Conservation (phyloP, 1,140 invertebrate genomes). For the Drosophila tsacasi region DNA sequence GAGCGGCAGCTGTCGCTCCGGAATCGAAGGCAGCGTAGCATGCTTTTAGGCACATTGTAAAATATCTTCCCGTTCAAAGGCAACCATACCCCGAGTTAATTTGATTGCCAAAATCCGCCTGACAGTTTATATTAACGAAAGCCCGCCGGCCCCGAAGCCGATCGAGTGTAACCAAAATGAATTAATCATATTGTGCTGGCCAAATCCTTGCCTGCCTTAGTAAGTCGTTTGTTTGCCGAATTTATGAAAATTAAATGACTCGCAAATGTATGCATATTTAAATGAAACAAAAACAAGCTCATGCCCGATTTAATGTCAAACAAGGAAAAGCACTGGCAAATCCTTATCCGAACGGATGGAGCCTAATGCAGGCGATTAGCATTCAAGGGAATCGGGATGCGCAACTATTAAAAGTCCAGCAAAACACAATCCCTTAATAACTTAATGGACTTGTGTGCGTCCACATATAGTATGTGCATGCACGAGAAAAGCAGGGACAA, state of each 20-base stretch:
- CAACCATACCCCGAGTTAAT: constrained; percentile 5
- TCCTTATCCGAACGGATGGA: constrained; percentile 31
- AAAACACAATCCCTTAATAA: constrained; percentile 81
- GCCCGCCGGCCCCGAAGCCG: background rate
- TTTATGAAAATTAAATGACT: constrained; percentile 59
- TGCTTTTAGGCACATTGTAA: constrained; percentile 36
- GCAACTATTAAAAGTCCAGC: constrained; percentile 60
- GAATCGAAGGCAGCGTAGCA: constrained; percentile 16
- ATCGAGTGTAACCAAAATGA: constrained; percentile 23
- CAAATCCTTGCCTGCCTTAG: constrained; percentile 1
- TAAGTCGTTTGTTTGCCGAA: constrained; percentile 30
- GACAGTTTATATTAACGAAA: constrained; percentile 20
- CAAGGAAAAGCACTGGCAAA: constrained; percentile 39
- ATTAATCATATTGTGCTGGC: constrained; percentile 22
- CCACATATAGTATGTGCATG: constrained; percentile 25
- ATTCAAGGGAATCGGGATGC: constrained; percentile 39
- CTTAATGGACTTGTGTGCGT: constrained; percentile 77
- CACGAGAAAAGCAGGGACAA: constrained; percentile 8
- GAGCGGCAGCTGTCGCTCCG: too few species aligned
- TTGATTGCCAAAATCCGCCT: constrained; percentile 3
- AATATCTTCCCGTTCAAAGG: background rate
- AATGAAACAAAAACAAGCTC: constrained; percentile 64
- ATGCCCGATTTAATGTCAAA: constrained; percentile 60
- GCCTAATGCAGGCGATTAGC: constrained; percentile 56
- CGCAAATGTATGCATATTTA: constrained; percentile 74